Percentiles rank a stretch among this genome's conserved stretches.
Evolutionary conservation across 2,797 vertebrate genomes (phyloP).

Genomic region (Spinus olivaceus): DNA sequence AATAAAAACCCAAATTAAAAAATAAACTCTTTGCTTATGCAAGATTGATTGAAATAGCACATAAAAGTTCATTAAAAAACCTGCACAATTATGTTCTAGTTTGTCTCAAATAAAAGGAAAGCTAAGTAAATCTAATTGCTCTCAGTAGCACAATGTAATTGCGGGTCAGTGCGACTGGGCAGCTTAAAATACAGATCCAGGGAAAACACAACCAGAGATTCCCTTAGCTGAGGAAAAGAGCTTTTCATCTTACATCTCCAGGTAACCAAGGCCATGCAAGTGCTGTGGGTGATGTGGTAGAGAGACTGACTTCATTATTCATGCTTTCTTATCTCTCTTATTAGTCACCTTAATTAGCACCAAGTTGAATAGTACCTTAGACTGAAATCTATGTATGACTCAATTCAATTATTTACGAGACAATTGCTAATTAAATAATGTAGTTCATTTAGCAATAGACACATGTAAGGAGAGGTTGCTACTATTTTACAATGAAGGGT

Average conservation of each 20-base stretch:
- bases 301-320: background rate
- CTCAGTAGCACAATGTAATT: background rate
- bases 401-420: conserved; percentile 15
- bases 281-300: background rate
- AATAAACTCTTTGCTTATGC: background rate
- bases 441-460: background rate
- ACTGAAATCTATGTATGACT: conserved; percentile 9
- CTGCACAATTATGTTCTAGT: background rate
- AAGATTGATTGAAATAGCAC: background rate
- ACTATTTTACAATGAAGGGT: background rate
- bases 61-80: background rate
- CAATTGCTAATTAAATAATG: conserved; percentile 12
- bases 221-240: background rate
- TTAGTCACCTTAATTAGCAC: conserved; percentile 14
- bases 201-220: background rate
- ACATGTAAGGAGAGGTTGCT: background rate
- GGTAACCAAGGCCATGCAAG: background rate
- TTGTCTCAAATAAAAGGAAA: conserved; percentile 3
- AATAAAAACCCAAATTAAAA: background rate
- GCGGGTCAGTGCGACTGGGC: background rate
- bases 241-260: background rate
- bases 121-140: background rate
- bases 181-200: background rate
- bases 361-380: background rate
- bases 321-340: conserved; percentile 1